A percentile compares a stretch with the other conserved stretches of the same genome.
Evolutionary conservation across 2,113 vertebrate species (phyloP).

Genomic region (Loxodonta africana): DNA sequence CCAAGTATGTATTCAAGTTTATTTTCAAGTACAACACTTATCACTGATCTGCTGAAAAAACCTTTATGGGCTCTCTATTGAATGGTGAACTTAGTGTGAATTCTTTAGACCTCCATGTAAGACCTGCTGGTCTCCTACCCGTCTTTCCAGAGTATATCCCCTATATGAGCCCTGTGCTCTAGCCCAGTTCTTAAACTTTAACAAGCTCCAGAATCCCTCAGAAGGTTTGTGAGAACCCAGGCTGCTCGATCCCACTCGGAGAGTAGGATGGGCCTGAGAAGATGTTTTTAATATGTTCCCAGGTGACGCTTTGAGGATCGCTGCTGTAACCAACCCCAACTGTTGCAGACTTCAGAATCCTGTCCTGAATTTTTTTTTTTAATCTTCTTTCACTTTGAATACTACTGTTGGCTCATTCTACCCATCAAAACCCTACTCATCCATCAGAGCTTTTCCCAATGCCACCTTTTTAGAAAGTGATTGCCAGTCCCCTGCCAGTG

Average conservation of each 20-base stretch:
- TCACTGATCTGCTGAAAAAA: background rate
- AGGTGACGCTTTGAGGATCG: background rate
- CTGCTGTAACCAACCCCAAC: accelerated
- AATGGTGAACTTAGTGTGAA: background rate
- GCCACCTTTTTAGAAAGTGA: background rate
- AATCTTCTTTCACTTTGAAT: background rate
- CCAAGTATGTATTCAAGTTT: background rate
- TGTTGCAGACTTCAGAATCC: background rate
- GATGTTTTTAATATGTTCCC: background rate
- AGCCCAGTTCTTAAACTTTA: background rate
- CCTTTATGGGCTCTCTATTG: accelerated
- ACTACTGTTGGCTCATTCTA: background rate
- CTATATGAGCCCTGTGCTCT: background rate
- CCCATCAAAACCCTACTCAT: too few relatives aligned
- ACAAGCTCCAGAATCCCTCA: background rate
- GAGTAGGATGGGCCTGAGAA: background rate
- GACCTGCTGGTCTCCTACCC: background rate
- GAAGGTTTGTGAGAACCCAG: background rate
- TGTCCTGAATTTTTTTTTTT: background rate
- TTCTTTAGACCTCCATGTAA: background rate
- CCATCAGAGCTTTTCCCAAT: background rate
- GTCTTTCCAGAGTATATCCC: background rate
- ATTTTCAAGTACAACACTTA: background rate
- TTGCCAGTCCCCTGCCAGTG: background rate
- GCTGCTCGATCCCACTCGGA: background rate